Conservation (phyloP, 2,113 vertebrate species). For the Orthonyx spaldingii region DNA sequence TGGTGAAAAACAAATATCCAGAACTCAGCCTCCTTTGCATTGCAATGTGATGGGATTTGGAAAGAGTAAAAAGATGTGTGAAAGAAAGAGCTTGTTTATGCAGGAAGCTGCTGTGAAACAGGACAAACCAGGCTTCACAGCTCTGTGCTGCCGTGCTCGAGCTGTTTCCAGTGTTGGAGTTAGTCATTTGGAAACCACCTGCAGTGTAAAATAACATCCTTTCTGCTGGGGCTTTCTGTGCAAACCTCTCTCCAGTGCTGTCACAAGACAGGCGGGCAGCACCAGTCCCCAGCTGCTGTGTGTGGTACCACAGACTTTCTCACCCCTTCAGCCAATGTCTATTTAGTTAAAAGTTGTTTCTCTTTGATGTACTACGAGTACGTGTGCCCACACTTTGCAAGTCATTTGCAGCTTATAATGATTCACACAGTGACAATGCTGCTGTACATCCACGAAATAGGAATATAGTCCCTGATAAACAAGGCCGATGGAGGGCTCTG, state of each 20-base stretch:
- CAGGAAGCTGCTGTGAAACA: constrained; percentile 14
- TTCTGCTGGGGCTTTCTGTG: neutral
- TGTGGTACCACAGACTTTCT: neutral
- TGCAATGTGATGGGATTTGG: neutral
- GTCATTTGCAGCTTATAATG: neutral
- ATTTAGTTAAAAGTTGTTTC: neutral
- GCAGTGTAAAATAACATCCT: neutral
- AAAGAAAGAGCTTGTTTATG: constrained; percentile 5
- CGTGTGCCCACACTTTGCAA: neutral
- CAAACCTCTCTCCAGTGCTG: neutral
- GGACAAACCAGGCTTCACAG: constrained; percentile 8
- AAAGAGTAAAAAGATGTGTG: neutral
- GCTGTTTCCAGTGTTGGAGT: neutral
- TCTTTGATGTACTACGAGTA: neutral
- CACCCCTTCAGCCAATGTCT: neutral
- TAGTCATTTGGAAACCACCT: constrained; percentile 32
- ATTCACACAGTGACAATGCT: neutral
- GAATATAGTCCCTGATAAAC: neutral
- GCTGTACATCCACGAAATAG: neutral
- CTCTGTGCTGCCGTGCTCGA: neutral
- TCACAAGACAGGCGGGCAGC: neutral
- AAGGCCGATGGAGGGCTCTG: neutral
- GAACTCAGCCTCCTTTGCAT: neutral
- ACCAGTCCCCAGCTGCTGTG: rapidly evolving
- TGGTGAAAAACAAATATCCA: constrained; percentile 3